Evolutionary conservation across 2,113 vertebrate species (phyloP).

Genomic region (Illadopsis cleaveri): DNA sequence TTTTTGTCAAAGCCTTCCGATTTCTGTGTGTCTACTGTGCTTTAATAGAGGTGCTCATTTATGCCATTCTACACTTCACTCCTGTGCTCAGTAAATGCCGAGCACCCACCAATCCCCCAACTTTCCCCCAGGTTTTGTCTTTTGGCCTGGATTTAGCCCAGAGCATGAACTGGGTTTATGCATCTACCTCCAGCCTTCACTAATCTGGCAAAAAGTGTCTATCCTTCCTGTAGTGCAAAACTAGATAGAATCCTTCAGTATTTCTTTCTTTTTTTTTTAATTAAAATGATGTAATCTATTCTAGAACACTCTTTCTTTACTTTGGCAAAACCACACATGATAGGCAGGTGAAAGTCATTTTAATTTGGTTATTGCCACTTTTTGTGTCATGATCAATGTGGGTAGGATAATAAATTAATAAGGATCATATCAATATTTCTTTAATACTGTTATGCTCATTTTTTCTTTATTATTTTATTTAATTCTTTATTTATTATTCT

Average conservation of each 20-base stretch:
- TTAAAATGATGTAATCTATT: neutral
- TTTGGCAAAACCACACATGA: neutral
- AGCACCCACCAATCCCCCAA: neutral
- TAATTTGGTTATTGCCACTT: neutral
- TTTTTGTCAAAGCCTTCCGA: neutral
- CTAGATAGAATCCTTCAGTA: neutral
- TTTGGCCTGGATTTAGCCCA: neutral
- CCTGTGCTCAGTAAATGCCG: neutral
- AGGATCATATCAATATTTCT: neutral
- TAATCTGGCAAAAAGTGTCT: neutral
- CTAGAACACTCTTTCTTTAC: neutral
- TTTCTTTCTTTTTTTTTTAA: neutral
- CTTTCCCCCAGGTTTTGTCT: neutral
- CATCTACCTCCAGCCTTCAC: neutral
- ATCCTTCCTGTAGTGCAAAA: neutral
- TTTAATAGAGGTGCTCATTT: neutral
- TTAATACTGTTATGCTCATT: neutral
- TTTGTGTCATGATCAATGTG: neutral
- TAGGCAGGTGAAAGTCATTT: neutral
- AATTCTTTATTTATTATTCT: neutral
- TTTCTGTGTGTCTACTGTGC: neutral
- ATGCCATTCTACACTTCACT: neutral
- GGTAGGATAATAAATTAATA: neutral
- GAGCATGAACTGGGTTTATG: neutral
- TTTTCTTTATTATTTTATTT: neutral